phyloP scores from a whole-genome alignment of 2,797 vertebrate species.

The Sebastes kiyomatsui region DNA sequence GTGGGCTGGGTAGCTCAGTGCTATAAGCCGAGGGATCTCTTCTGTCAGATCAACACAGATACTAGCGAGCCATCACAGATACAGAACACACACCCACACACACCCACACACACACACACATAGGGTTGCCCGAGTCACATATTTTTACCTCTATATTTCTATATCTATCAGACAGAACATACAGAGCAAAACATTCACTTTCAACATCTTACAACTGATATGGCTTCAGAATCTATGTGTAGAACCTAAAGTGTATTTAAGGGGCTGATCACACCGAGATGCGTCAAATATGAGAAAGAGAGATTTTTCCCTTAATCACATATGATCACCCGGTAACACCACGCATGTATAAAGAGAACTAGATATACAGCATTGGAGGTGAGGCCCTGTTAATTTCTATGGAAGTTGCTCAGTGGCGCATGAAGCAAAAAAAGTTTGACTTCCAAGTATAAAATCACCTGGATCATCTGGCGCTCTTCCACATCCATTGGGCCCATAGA shows the following conservation, averaged over 20 bases:
- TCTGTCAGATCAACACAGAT: slow-evolving; percentile 73
- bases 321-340: not conserved
- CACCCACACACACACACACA: not conserved
- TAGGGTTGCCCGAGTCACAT: not conserved
- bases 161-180: not conserved
- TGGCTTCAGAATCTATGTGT: not conserved
- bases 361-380: too few relatives aligned
- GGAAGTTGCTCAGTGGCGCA: not conserved
- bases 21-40: slow-evolving; percentile 77
- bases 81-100: not conserved
- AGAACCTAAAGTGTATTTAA: not conserved
- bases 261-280: not conserved
- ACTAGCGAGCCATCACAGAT: slow-evolving; percentile 58
- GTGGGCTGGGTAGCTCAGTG: slow-evolving; percentile 72
- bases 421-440: not conserved
- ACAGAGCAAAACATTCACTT: not conserved
- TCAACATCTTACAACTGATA: too few relatives aligned
- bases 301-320: not conserved
- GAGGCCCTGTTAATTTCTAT: too few relatives aligned
- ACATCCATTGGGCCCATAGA: not conserved
- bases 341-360: not conserved
- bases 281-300: not conserved
- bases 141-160: not conserved
- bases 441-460: not conserved
- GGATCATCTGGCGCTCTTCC: not conserved